These are phyloP conservation scores for Calliscelio sp. DNA, from an alignment of 2,888 invertebrate genomes.

Conservation along the genomic window DNA sequence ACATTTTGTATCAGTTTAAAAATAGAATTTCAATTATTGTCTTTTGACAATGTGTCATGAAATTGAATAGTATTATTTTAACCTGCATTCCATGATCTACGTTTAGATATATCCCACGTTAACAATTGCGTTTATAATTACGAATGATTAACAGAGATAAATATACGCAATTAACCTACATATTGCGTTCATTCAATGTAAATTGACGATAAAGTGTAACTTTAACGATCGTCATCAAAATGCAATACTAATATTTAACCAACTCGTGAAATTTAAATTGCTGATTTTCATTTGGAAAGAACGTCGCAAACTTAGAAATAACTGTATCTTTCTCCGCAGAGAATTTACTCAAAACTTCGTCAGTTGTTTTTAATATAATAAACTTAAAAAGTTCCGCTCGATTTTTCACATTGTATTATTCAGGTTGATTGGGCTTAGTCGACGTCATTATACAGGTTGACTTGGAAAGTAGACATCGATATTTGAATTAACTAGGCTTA, in stretches of 20 bases:
- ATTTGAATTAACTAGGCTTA: slow-evolving; percentile 43
- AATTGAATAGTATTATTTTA: not conserved
- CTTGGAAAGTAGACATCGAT: slow-evolving; percentile 35
- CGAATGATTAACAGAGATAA: slow-evolving; percentile 8
- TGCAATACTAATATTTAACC: not conserved
- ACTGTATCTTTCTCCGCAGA: not conserved
- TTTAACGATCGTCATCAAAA: not conserved
- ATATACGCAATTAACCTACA: slow-evolving; percentile 13
- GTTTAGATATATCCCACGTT: too few species aligned
- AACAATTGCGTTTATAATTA: slow-evolving; percentile 5
- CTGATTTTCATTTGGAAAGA: not conserved
- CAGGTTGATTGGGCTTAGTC: slow-evolving; percentile 31
- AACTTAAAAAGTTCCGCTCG: slow-evolving; percentile 1
- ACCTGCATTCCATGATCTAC: not conserved
- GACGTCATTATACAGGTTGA: slow-evolving; percentile 34
- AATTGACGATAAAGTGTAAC: not conserved
- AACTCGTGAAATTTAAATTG: not conserved
- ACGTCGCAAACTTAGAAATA: not conserved
- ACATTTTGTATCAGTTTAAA: too few species aligned
- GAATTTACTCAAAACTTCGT: too few species aligned
- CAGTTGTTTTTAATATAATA: not conserved
- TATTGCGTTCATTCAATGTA: not conserved
- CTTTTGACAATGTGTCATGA: slow-evolving; percentile 12
- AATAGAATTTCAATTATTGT: too few species aligned
- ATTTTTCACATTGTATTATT: slow-evolving; percentile 41